These are phyloP conservation scores for Ecliptopera silaceata DNA, from an alignment of 2,888 invertebrate genomes.

Conservation along the genomic window DNA sequence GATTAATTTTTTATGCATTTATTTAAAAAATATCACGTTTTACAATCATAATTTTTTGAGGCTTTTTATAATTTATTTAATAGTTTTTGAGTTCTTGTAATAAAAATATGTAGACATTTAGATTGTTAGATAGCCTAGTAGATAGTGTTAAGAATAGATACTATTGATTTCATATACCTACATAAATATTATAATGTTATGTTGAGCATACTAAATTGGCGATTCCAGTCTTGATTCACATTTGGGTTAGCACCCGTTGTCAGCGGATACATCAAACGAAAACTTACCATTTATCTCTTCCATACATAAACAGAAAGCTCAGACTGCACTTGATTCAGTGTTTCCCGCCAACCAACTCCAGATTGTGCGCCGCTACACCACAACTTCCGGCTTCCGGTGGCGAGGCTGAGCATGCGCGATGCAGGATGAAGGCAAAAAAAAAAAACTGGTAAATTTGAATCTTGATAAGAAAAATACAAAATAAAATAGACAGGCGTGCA, in stretches of 20 bases:
- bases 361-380: constrained; percentile 79
- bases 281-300: constrained; percentile 68
- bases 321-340: constrained; percentile 79
- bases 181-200: no score
- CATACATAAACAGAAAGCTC: constrained; percentile 68
- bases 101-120: no score
- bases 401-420: constrained; percentile 70
- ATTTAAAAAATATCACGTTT: no score
- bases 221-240: neutral
- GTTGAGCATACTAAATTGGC: neutral
- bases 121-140: no score
- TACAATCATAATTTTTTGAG: no score
- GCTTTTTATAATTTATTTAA: no score
- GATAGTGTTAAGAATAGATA: no score
- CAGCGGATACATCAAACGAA: constrained; percentile 54
- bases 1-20: constrained; percentile 4
- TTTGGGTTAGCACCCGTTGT: constrained; percentile 13
- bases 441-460: no score
- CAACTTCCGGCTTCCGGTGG: constrained; percentile 79
- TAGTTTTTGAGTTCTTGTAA: no score
- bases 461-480: no score
- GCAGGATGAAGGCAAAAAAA: constrained; percentile 51
- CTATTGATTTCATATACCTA: no score
- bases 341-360: constrained; percentile 78
- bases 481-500: no score